Percentiles rank a stretch among this genome's conserved stretches.
phyloP scores from a whole-genome alignment of 2,797 vertebrate species.

The Protonibea diacanthus region DNA sequence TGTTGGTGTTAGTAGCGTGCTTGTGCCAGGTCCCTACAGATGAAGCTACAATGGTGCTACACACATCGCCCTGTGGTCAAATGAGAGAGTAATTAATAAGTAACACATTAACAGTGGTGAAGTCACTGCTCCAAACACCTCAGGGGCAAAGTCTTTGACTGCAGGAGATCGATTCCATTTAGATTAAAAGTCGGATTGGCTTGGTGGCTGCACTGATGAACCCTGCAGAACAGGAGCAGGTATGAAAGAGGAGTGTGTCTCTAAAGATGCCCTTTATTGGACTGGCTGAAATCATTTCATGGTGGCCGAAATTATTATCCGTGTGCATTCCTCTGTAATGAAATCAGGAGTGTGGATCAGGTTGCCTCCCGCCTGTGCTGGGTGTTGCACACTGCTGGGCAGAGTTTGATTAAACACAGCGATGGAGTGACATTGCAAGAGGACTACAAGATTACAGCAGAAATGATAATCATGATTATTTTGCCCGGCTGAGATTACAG shows the following conservation, averaged over 20 bases:
- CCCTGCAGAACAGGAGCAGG: not conserved
- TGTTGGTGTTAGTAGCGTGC: not conserved
- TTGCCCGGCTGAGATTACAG: not conserved
- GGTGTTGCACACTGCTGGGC: not conserved
- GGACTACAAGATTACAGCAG: not conserved
- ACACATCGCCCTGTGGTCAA: not conserved
- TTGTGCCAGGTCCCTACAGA: constrained; percentile 5
- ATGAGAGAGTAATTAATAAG: constrained; percentile 24
- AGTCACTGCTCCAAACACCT: constrained; percentile 9
- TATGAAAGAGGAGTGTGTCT: not conserved
- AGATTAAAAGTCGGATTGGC: constrained; percentile 18
- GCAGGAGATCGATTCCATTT: constrained; percentile 19
- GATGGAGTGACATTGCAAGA: not conserved
- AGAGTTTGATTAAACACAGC: not conserved
- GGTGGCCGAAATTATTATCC: constrained; percentile 1
- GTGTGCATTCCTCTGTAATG: not conserved
- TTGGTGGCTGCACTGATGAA: constrained; percentile 2
- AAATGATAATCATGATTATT: not conserved
- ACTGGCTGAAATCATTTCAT: constrained; percentile 3
- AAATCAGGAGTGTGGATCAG: not conserved
- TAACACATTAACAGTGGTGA: constrained; percentile 1
- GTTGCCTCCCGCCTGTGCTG: not conserved
- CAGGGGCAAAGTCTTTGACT: constrained; percentile 15
- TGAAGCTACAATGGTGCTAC: not conserved
- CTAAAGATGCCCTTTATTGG: not conserved